Evolutionary conservation across 2,113 vertebrate species (phyloP).

Genomic region (Gorilla gorilla): DNA sequence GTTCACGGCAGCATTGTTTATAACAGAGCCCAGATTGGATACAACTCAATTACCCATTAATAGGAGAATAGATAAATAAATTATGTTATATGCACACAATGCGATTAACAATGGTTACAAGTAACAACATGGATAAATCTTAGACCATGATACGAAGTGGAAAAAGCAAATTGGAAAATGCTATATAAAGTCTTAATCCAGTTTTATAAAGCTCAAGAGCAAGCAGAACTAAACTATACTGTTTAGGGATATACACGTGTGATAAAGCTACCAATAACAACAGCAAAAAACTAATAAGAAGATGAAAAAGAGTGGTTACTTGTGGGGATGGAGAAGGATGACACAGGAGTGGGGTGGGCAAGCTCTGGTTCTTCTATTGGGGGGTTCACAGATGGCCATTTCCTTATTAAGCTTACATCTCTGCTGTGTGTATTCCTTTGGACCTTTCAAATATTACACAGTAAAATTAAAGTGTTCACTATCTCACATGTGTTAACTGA

Average conservation of each 20-base stretch:
- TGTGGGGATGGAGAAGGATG: neutral
- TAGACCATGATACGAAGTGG: neutral
- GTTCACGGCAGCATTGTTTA: neutral
- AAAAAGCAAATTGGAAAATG: neutral
- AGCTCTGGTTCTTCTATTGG: neutral
- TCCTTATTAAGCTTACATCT: neutral
- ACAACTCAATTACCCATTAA: neutral
- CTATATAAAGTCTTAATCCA: neutral
- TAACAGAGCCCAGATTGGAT: neutral
- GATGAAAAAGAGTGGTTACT: neutral
- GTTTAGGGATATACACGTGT: neutral
- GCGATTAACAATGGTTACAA: neutral
- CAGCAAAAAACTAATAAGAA: neutral
- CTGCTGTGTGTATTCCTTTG: neutral
- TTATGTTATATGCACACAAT: neutral
- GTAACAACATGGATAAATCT: neutral
- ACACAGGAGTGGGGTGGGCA: too few species aligned
- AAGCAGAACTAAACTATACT: neutral
- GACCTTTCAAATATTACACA: neutral
- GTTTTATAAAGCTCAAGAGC: neutral
- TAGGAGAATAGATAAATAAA: neutral
- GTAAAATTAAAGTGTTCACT: neutral
- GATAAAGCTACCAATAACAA: neutral
- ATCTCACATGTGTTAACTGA: neutral
- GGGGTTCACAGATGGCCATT: neutral